Evolutionary conservation across 2,888 invertebrate species (phyloP).

Genomic region (Palloptera scutellata): DNA sequence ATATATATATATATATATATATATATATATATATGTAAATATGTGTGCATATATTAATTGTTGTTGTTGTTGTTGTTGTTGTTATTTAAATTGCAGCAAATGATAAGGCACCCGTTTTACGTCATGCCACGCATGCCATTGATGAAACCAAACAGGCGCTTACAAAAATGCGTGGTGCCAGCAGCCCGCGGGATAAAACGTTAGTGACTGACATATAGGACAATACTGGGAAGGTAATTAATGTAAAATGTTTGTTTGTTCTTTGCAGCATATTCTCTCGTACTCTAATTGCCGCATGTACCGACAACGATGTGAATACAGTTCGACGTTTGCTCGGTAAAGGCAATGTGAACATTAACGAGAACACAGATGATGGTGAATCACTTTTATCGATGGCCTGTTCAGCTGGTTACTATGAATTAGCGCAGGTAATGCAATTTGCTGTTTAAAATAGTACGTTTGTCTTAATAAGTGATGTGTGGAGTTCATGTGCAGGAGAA

Average conservation of each 20-base stretch:
- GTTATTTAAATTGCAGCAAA: conserved; percentile 48
- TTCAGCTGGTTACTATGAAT: conserved; percentile 96
- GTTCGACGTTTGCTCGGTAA: conserved; percentile 91
- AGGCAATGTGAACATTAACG: conserved; percentile 88
- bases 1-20: not conserved
- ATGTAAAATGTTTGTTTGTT: not conserved
- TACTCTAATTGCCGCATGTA: conserved; percentile 90
- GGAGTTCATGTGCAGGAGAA: not conserved
- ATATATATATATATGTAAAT: not conserved
- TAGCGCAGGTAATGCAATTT: conserved; percentile 79
- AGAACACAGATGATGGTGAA: conserved; percentile 97
- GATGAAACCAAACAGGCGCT: conserved; percentile 97
- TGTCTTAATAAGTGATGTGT: too few relatives aligned
- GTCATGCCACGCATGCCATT: conserved; percentile 79
- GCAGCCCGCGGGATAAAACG: conserved; percentile 71
- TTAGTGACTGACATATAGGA: conserved; percentile 51
- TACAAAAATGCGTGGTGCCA: conserved; percentile 94
- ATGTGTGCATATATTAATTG: too few relatives aligned
- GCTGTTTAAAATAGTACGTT: not conserved
- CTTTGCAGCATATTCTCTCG: conserved; percentile 66
- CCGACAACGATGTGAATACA: conserved; percentile 92
- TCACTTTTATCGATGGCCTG: conserved; percentile 95
- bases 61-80: not conserved
- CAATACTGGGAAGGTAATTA: not conserved
- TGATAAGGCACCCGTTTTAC: conserved; percentile 63